Percentiles rank a stretch among this genome's conserved stretches.
Conservation (phyloP, 2,797 vertebrate species). For the Morus bassanus region DNA sequence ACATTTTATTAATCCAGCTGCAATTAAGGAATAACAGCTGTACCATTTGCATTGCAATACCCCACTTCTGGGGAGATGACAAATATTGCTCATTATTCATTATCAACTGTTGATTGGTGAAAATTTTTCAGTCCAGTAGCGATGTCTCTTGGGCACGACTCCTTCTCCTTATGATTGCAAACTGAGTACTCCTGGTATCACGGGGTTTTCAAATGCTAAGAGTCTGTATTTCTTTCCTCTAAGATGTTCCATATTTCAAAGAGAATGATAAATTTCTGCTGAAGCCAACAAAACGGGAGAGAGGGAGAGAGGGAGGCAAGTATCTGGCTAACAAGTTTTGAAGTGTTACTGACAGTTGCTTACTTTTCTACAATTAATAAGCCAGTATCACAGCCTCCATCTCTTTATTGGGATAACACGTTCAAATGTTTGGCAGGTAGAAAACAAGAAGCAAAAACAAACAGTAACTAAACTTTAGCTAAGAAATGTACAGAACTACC, state of each 20-base stretch:
- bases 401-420: not conserved
- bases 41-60: constrained; percentile 52
- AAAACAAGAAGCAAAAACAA: not conserved
- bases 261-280: constrained; percentile 70
- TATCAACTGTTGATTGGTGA: constrained; percentile 55
- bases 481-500: not conserved
- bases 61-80: constrained; percentile 62
- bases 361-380: not conserved
- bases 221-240: constrained; percentile 19
- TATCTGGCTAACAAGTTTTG: constrained; percentile 24
- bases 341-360: not conserved
- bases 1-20: constrained; percentile 75
- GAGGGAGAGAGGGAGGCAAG: not conserved
- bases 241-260: constrained; percentile 74
- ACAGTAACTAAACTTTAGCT: not conserved
- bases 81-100: constrained; percentile 72
- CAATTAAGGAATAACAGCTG: constrained; percentile 76
- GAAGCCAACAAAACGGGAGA: constrained; percentile 62
- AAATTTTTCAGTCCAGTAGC: constrained; percentile 64
- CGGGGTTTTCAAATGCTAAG: constrained; percentile 43
- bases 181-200: constrained; percentile 70
- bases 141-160: constrained; percentile 67
- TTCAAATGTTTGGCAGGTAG: not conserved
- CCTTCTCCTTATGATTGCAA: constrained; percentile 74
- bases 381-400: not conserved